Percentiles rank a stretch among this genome's conserved stretches.
These are phyloP conservation scores for Diorhabda sublineata DNA, from an alignment of 1,140 invertebrate species.

Conservation along the genomic window DNA sequence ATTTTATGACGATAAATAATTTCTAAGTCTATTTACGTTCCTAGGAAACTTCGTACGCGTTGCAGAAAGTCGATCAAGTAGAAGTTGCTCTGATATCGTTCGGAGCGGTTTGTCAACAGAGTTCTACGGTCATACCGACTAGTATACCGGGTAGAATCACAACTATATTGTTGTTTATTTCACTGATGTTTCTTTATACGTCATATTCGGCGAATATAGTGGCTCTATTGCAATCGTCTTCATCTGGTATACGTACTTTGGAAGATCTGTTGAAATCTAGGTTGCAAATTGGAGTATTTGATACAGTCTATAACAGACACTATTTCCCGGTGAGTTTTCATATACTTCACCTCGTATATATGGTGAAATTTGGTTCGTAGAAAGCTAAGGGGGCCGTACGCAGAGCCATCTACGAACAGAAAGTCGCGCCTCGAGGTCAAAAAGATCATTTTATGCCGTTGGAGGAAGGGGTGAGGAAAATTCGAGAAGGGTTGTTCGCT, in stretches of 20 bases:
- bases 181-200: conserved; percentile 53
- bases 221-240: conserved; percentile 60
- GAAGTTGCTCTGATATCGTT: conserved; percentile 47
- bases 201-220: conserved; percentile 66
- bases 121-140: conserved; percentile 43
- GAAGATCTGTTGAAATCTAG: conserved; percentile 58
- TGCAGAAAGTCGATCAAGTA: background rate
- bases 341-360: too few species aligned
- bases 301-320: conserved; percentile 60
- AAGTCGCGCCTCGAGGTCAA: conserved; percentile 54
- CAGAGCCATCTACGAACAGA: conserved; percentile 56
- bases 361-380: conserved; percentile 25
- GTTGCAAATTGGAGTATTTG: conserved; percentile 58
- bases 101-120: conserved; percentile 61
- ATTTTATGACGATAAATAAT: too few species aligned
- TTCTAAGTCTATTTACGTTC: too few species aligned
- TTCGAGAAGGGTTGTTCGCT: conserved; percentile 57
- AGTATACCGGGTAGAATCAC: conserved; percentile 48
- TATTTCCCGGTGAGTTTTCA: conserved; percentile 56
- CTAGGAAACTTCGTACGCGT: too few species aligned
- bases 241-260: conserved; percentile 55
- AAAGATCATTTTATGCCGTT: conserved; percentile 52
- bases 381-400: conserved; percentile 56
- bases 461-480: conserved; percentile 54
- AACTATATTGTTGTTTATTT: conserved; percentile 51